Evolutionary conservation across 2,888 invertebrate genomes (phyloP).

Genomic region (Oscheius sp.): DNA sequence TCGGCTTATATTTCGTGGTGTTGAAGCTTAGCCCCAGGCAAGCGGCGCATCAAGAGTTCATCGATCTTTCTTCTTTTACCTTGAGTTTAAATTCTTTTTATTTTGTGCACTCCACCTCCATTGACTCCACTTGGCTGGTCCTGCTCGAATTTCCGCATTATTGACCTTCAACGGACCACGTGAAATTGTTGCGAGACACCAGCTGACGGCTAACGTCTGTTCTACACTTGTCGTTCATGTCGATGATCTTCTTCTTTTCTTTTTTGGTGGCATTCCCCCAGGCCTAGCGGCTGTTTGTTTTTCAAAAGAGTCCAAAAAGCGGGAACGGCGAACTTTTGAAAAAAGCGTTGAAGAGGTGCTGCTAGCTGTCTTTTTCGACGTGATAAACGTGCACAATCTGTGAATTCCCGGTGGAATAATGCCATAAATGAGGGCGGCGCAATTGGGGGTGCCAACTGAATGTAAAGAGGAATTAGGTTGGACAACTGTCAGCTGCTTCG

Average conservation of each 20-base stretch:
- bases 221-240: not conserved
- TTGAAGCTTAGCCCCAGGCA: slow-evolving; percentile 24
- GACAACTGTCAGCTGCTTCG: not conserved
- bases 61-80: slow-evolving; percentile 17
- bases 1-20: slow-evolving; percentile 31
- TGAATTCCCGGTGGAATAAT: slow-evolving; percentile 22
- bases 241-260: not conserved
- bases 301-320: not conserved
- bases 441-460: slow-evolving; percentile 17
- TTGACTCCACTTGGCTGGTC: slow-evolving; percentile 21
- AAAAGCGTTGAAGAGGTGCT: slow-evolving; percentile 10
- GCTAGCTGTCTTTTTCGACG: slow-evolving; percentile 18
- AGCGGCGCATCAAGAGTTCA: slow-evolving; percentile 22
- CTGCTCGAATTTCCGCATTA: slow-evolving; percentile 24
- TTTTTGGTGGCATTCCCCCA: not conserved
- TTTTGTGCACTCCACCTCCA: too few relatives aligned
- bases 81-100: too few relatives aligned
- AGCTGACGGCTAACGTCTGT: slow-evolving; percentile 17
- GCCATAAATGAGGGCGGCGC: slow-evolving; percentile 22
- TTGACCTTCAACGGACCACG: slow-evolving; percentile 24
- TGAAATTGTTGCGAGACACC: slow-evolving; percentile 25
- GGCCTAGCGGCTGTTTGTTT: not conserved
- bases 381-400: slow-evolving; percentile 23
- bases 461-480: slow-evolving; percentile 13
- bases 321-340: not conserved